Conservation (phyloP, 2,888 invertebrate species). For the Scrobipalpa atriplicella region DNA sequence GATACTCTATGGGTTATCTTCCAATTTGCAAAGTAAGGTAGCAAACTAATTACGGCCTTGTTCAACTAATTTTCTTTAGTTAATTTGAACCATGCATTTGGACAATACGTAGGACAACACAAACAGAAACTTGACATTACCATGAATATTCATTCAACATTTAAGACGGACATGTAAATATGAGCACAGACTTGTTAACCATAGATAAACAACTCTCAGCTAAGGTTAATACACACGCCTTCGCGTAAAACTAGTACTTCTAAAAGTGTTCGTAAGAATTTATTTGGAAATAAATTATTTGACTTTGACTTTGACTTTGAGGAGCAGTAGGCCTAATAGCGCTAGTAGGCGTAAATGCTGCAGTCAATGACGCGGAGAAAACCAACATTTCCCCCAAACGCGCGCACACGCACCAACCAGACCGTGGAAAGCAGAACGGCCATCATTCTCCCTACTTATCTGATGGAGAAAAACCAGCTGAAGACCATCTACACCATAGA, state of each 20-base stretch:
- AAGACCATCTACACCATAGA: constrained; percentile 34
- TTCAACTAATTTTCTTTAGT: no score
- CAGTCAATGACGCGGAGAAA: constrained; percentile 16
- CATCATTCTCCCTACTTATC: constrained; percentile 25
- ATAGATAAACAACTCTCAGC: constrained; percentile 7
- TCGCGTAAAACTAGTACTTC: constrained; percentile 22
- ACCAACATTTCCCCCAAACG: constrained; percentile 5
- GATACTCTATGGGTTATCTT: no score
- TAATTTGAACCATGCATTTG: neutral
- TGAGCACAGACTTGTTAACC: neutral
- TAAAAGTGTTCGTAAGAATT: no score
- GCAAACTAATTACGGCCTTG: no score
- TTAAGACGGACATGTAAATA: constrained; percentile 7
- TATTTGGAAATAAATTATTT: no score
- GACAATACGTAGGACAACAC: no score
- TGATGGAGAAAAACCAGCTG: constrained; percentile 24
- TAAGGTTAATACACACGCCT: constrained; percentile 12
- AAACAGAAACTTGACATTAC: neutral
- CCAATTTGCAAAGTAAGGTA: no score
- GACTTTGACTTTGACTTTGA: no score
- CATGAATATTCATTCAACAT: neutral
- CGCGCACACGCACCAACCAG: constrained; percentile 15
- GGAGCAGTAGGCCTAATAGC: constrained; percentile 9
- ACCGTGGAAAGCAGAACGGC: constrained; percentile 24
- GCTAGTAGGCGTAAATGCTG: constrained; percentile 12